Base-by-base conservation (phyloP, 1,140 invertebrate species). In the Zaprionus africanus region DNA sequence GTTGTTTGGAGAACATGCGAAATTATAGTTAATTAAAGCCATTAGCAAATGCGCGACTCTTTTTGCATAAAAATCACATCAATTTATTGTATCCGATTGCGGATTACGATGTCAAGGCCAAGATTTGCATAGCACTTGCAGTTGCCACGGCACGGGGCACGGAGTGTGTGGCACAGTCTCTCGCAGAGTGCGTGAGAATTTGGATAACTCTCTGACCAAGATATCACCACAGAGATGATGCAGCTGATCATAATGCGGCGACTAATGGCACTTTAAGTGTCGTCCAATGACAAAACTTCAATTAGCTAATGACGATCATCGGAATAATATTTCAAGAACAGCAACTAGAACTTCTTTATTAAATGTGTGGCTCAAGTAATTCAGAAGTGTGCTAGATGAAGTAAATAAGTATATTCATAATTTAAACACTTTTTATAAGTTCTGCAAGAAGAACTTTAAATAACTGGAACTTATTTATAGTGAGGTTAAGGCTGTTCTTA, bases 61-160 rank as follows among this genome's bases (percentile, higher is more conserved):
- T 82, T 84, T 82, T 84, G 84, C 84, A 84, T 78, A 72, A 82
- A 84, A 88, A 79, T 84, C 85, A 82, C 81, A 88, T 90, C 75
- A 90, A 84, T 90, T 84, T 84, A 87, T 81, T 79, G 68, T 81
- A 87, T 81, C 76, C 68, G 67, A 54, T 60, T 79, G 72, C 72
- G 9, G 12, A 66, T 70, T 87, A 79, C 72, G 78, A 79, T 88
- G 84, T 90, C 84, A 88, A 81, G 84, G 84, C 77, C 58, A 65
- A 76, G 63, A 90, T 88, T 88, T 81, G 70, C 84, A 90, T 88
- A 76, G 74, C 83, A 76, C 74, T 46, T 65, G 81, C 84, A 88
- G 87, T 86, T 68, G 53, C 41, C 63, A 41, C 9, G 31, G 36
- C 51, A 38, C 5, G 38, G 15, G 0, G 38, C 4, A 4, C 13